Evolutionary conservation across 2,797 vertebrate genomes (phyloP).

Genomic region (Menidia menidia): DNA sequence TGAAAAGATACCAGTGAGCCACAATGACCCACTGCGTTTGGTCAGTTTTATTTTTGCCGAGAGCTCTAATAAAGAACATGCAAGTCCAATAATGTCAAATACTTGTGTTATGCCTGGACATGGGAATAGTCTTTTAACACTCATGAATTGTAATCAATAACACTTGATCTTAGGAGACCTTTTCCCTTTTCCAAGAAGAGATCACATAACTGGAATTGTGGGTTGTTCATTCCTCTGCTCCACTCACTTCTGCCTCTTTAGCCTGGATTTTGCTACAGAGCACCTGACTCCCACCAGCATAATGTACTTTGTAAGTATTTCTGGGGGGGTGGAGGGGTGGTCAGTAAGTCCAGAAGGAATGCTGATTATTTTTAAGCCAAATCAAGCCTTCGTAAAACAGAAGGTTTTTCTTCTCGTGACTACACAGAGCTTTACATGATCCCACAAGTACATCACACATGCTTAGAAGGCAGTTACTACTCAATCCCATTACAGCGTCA

Average conservation of each 20-base stretch:
- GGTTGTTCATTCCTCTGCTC: neutral
- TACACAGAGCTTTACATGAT: constrained; percentile 34
- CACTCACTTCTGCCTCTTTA: neutral
- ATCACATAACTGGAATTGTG: too few relatives aligned
- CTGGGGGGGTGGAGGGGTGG: constrained; percentile 31
- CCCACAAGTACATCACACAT: constrained; percentile 5
- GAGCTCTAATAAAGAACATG: too few relatives aligned
- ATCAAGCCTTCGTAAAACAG: constrained; percentile 69
- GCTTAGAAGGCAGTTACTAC: neutral
- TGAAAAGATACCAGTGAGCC: too few relatives aligned
- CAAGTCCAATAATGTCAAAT: too few relatives aligned
- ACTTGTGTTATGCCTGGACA: too few relatives aligned
- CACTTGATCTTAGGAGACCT: too few relatives aligned
- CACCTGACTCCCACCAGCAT: constrained; percentile 77
- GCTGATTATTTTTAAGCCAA: constrained; percentile 79
- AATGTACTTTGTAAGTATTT: constrained; percentile 57
- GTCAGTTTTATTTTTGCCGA: too few relatives aligned
- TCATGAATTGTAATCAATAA: too few relatives aligned
- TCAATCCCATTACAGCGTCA: constrained; percentile 4
- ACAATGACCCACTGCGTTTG: too few relatives aligned
- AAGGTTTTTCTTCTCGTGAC: constrained; percentile 40
- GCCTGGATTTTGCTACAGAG: constrained; percentile 53
- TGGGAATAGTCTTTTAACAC: too few relatives aligned
- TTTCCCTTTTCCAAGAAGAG: too few relatives aligned
- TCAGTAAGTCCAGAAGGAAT: constrained; percentile 81